Evolutionary conservation across 2,113 vertebrate genomes (phyloP), one percentile per base, ranked within the genome.

Genomic region (Phyllopteryx taeniolatus): DNA sequence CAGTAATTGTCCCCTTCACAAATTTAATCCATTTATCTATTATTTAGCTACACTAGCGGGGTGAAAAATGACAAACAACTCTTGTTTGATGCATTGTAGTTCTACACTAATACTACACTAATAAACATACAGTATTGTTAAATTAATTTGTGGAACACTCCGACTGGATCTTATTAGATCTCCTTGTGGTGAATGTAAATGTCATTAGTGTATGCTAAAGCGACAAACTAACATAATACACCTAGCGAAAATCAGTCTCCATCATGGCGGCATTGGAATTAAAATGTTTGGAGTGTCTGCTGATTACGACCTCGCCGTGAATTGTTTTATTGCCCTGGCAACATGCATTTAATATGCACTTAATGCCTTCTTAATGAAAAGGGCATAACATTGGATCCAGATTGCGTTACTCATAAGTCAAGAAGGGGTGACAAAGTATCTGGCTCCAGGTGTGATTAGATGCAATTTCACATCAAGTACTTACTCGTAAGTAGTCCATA

Each of bases 401-500:
- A 17, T 61, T 61, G 15, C 44, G 22, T 66, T 27, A 17, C 47
- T 65, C 59, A 65, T 46, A 64, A 64, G 39, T 64, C 39, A 44
- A n/a, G 44, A 47, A 47, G 22, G 64, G 64, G 9, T 31, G 64
- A 31, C 64, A 19, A 14, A 17, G 22, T 31, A 61, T 61, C 31
- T 35, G 31, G 59, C 31, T 19, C 14, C 59, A 47, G 64, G 43
- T 47, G 64, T 27, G 64, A 66, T 66, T 47, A 46, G 64, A 66
- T 5, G 43, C 64, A 47, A 47, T 66, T 47, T 17, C 13, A 47
- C 64, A 1, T 47, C 12, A 31, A 46, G 39, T 31, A 66, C 64
- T 66, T 47, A 22, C 63, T 22, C n/a, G 42, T 65, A 46, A 66
- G 64, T 66, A 66, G 64, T 66, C 44, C n/a, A 47, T 49, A 66